Base-by-base conservation (phyloP, 2,888 invertebrate genomes). In the Miltochrista miniata region DNA sequence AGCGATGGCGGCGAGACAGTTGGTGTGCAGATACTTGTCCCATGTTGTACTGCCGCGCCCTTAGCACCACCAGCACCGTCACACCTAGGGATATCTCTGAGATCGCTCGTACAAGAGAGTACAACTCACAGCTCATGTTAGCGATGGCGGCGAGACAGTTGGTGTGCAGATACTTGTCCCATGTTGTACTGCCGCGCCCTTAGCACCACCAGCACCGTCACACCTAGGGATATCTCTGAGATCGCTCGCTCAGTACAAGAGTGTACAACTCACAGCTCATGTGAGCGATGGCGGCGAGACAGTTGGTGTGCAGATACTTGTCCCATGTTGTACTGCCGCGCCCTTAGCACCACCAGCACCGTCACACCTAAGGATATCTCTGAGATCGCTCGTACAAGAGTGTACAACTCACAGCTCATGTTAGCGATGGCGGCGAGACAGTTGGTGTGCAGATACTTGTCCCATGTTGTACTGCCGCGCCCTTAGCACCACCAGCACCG, bases 281-380 rank as follows among this genome's bases (percentile, higher is more conserved):
- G 74, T 99, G 99, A 12, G 99, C 99, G 66, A 99, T 93, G 7
- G 99, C 99, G 1, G 99, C 99, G 59, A 99, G 92, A 79, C 99
- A 99, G 88, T 99, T 99, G 2, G 99, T 99, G 83, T 99, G 99
- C 13, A 99, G 93, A 84, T 99, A 99, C 85, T 98, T 98, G 81
- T 99, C 99, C 93, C 95, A 99, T 98, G 80, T 99, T 99, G 90
- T 97, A 98, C 80, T 99, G 99, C 70, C 99, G 96, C 7, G 99
- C 99, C 55, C 99, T 93, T 29, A n/a, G n/a, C n/a, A n/a, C n/a
- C n/a, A n/a, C n/a, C n/a, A n/a, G n/a, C n/a, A n/a, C n/a, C n/a
- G n/a, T n/a, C n/a, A n/a, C n/a, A n/a, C n/a, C n/a, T n/a, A n/a
- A n/a, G n/a, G n/a, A n/a, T n/a, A n/a, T n/a, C n/a, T n/a, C n/a